phyloP scores from a whole-genome alignment of 64 coral and sea anemone species.

The Anthopleura sola region DNA sequence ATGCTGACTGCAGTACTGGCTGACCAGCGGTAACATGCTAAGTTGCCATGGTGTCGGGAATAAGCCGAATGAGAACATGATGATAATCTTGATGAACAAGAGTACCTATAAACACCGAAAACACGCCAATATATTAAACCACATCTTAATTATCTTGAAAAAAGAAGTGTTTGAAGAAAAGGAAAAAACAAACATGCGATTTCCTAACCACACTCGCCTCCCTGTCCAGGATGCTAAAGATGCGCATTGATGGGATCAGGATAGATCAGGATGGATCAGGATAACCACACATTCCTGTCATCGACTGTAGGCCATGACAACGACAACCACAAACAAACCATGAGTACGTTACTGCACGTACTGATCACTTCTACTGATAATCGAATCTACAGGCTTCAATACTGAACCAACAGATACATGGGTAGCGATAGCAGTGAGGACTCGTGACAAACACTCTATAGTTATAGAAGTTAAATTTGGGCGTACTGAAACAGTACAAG shows the following conservation, averaged over 20 bases:
- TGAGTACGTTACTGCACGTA: neutral
- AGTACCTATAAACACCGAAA: neutral
- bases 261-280: neutral
- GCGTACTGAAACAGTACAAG: too few species aligned
- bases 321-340: neutral
- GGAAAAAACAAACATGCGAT: conserved; percentile 3
- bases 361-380: conserved; percentile 1
- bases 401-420: neutral
- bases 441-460: too few species aligned
- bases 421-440: too few species aligned
- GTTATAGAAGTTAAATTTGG: too few species aligned
- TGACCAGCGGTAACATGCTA: too few species aligned
- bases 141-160: neutral
- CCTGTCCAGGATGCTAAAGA: neutral
- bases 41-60: neutral
- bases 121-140: neutral
- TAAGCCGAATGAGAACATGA: neutral
- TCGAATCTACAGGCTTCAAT: neutral
- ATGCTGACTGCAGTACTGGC: too few species aligned
- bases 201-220: neutral
- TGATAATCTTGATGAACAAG: neutral
- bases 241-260: neutral
- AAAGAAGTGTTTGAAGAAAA: neutral
- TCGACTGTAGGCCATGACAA: neutral
- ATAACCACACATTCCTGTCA: neutral